These are phyloP conservation scores for Diachrysia chrysitis DNA, from an alignment of 2,888 invertebrate genomes.

Conservation along the genomic window DNA sequence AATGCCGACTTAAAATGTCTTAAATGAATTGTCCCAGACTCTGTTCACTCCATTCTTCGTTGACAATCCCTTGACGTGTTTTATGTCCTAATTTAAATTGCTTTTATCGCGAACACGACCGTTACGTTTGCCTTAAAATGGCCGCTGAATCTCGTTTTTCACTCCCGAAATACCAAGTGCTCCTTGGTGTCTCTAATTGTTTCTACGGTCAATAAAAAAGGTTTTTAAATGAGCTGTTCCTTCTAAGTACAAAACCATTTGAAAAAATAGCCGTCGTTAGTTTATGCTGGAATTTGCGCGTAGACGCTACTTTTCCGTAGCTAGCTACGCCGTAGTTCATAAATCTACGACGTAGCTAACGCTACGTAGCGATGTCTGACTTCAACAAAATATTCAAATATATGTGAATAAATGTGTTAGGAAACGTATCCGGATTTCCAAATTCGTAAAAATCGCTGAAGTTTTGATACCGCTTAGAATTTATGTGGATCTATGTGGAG, in stretches of 20 bases:
- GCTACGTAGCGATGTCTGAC: conserved; percentile 48
- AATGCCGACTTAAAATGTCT: conserved; percentile 72
- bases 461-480: conserved; percentile 33
- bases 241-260: conserved; percentile 41
- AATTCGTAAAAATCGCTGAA: conserved; percentile 45
- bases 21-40: conserved; percentile 76
- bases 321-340: conserved; percentile 52
- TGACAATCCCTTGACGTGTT: conserved; percentile 84
- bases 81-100: conserved; percentile 81
- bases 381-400: conserved; percentile 55
- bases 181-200: conserved; percentile 72
- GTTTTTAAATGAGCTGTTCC: conserved; percentile 48
- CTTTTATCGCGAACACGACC: conserved; percentile 77
- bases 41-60: conserved; percentile 72
- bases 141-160: conserved; percentile 73
- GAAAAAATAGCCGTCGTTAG: conserved; percentile 41
- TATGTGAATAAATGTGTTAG: conserved; percentile 54
- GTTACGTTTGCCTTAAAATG: conserved; percentile 70
- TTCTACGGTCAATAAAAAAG: conserved; percentile 66
- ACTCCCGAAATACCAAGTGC: conserved; percentile 71
- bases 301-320: conserved; percentile 31
- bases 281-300: conserved; percentile 22
- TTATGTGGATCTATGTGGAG: conserved; percentile 13
- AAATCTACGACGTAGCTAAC: conserved; percentile 54
- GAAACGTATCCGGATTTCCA: conserved; percentile 42